These are phyloP conservation scores for Hypocryptadius cinnamomeus DNA, from an alignment of 2,113 vertebrate species.

Conservation along the genomic window DNA sequence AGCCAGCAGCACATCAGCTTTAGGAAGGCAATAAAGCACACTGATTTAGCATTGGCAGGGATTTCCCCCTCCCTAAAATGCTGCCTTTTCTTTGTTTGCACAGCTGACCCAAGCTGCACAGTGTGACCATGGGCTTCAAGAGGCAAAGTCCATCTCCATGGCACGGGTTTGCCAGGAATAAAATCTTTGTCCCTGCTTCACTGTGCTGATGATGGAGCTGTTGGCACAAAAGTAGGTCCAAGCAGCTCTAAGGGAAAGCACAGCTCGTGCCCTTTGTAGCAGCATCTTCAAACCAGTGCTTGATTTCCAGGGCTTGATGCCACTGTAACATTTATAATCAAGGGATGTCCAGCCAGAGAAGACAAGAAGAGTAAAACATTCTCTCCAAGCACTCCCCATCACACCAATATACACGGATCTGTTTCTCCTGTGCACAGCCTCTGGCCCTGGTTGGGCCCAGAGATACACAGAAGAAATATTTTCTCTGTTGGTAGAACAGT, in stretches of 20 bases:
- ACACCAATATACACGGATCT: background rate
- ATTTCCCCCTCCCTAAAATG: background rate
- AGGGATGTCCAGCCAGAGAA: background rate
- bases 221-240: background rate
- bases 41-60: background rate
- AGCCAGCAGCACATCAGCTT: background rate
- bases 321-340: background rate
- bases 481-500: background rate
- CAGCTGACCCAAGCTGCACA: background rate
- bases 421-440: background rate
- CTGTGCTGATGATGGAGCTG: background rate
- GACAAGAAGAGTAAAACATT: background rate
- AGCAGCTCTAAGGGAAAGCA: background rate
- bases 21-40: background rate
- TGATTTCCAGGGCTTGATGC: background rate
- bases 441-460: accelerated
- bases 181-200: background rate
- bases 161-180: background rate
- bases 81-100: background rate
- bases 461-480: background rate
- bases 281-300: background rate
- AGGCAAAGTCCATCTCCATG: background rate
- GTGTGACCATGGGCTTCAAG: accelerated
- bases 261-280: accelerated
- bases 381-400: background rate